These are phyloP conservation scores for Mimumesa dahlbomi DNA, from an alignment of 2,888 invertebrate species.

Conservation along the genomic window DNA sequence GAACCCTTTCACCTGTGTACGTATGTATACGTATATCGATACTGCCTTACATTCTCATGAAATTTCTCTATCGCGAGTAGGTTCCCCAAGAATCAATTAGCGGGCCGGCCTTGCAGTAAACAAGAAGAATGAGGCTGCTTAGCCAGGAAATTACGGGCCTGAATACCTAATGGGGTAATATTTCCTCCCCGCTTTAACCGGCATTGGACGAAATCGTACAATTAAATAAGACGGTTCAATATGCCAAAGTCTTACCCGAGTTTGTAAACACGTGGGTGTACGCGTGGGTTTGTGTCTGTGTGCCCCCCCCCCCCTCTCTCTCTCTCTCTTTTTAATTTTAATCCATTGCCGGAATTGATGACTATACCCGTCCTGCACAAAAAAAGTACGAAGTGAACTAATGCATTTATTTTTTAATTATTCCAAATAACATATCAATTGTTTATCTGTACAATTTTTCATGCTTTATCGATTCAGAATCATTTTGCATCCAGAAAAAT, in stretches of 20 bases:
- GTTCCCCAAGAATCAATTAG: constrained; percentile 63
- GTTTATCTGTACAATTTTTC: no score
- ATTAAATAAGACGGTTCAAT: constrained; percentile 28
- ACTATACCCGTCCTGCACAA: no score
- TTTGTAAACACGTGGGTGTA: neutral
- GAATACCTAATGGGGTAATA: constrained; percentile 59
- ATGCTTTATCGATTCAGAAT: no score
- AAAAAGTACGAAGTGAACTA: no score
- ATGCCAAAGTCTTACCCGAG: neutral
- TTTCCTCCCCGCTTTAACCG: constrained; percentile 46
- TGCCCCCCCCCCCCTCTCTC: no score
- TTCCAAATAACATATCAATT: no score
- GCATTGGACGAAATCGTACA: constrained; percentile 40
- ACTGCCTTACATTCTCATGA: constrained; percentile 6
- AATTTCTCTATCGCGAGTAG: constrained; percentile 25
- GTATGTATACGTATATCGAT: constrained; percentile 2
- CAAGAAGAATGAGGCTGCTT: constrained; percentile 66
- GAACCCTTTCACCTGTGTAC: no score
- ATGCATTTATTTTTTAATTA: no score
- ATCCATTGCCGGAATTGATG: no score
- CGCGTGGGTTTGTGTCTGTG: neutral
- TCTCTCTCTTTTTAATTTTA: no score
- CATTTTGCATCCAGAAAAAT: no score
- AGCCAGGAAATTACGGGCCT: constrained; percentile 60
- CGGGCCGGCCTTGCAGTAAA: constrained; percentile 48